These are phyloP conservation scores for Eurytoma adleriae DNA, from an alignment of 2,888 invertebrate genomes.

Conservation along the genomic window DNA sequence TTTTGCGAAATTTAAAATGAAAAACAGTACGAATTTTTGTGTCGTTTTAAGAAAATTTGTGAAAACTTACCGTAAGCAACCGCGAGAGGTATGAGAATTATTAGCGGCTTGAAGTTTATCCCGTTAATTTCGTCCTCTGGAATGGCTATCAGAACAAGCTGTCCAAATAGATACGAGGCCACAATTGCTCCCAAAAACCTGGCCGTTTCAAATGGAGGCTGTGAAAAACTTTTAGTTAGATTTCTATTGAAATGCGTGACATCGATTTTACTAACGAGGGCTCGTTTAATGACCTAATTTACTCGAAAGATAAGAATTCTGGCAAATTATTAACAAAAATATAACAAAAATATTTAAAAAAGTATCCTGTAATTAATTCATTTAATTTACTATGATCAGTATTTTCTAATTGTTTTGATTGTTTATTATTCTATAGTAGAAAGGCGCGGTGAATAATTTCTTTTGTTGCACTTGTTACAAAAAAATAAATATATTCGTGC, in stretches of 20 bases:
- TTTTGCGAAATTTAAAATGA: no score
- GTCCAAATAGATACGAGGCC: conserved; percentile 89
- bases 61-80: conserved; percentile 82
- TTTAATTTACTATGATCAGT: no score
- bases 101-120: conserved; percentile 84
- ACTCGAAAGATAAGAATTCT: not conserved
- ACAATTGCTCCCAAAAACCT: conserved; percentile 87
- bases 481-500: no score
- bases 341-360: not conserved
- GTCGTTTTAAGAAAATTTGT: no score
- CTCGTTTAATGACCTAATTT: no score
- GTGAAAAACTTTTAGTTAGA: conserved; percentile 68
- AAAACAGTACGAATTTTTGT: no score
- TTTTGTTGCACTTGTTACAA: no score
- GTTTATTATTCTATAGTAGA: no score
- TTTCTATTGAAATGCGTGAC: not conserved
- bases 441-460: no score
- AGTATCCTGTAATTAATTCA: no score
- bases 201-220: conserved; percentile 90
- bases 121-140: conserved; percentile 86
- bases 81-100: conserved; percentile 84
- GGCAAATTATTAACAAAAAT: not conserved
- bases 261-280: no score
- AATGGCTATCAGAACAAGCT: conserved; percentile 85
- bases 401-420: no score